Evolutionary conservation across 2,888 invertebrate species (phyloP).

Genomic region (Ptychoptera contaminata): DNA sequence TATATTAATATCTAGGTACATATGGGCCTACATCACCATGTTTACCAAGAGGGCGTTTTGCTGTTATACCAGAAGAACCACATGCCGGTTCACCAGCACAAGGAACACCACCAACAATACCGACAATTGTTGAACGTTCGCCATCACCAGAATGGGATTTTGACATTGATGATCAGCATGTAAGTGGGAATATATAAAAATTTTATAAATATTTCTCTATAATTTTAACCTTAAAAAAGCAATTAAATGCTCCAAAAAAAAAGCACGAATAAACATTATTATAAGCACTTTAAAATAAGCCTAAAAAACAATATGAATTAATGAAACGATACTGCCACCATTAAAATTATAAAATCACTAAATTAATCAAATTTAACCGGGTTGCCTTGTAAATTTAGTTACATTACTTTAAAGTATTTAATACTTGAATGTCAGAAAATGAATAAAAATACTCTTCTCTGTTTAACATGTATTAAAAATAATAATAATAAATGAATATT

Average conservation of each 20-base stretch:
- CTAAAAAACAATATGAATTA: not conserved
- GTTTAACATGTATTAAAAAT: not conserved
- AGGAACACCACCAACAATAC: constrained; percentile 17
- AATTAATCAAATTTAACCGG: too few relatives aligned
- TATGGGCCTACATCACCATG: constrained; percentile 30
- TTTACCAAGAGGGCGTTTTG: constrained; percentile 29
- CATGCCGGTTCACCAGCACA: constrained; percentile 25
- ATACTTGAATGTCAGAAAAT: not conserved
- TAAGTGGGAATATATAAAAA: not conserved
- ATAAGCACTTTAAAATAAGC: too few relatives aligned
- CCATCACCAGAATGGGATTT: constrained; percentile 33
- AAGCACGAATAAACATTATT: not conserved
- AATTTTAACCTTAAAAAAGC: not conserved
- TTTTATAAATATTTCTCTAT: not conserved
- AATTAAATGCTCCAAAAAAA: not conserved
- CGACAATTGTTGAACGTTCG: constrained; percentile 19
- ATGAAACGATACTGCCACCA: not conserved
- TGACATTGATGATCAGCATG: constrained; percentile 22
- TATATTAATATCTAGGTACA: constrained; percentile 20
- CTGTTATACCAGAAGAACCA: constrained; percentile 34
- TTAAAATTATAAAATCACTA: too few relatives aligned
- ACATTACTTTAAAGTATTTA: too few relatives aligned
- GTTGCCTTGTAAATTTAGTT: too few relatives aligned
- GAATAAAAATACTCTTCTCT: not conserved
- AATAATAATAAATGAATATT: too few relatives aligned